Percentiles rank a stretch among this genome's conserved stretches.
Conservation (phyloP, 2,888 invertebrate genomes). For the Timema cristinae region DNA sequence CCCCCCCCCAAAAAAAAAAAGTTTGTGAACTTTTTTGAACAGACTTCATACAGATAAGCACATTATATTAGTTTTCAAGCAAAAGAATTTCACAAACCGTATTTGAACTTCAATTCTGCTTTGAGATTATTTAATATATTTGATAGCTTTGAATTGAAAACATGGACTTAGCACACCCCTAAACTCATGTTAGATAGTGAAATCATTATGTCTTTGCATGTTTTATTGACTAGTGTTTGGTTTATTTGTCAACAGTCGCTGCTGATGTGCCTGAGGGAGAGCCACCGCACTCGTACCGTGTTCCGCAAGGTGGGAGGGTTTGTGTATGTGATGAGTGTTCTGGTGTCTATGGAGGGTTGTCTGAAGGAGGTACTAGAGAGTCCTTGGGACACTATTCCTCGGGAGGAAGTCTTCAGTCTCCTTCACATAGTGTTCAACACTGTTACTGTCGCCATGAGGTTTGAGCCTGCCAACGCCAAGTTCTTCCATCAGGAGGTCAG, state of each 20-base stretch:
- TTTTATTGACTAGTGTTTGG: background rate
- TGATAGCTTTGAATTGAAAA: background rate
- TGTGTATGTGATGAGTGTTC: conserved; percentile 92
- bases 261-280: conserved; percentile 85
- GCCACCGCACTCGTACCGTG: conserved; percentile 92
- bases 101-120: background rate
- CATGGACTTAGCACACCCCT: too few species aligned
- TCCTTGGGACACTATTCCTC: conserved; percentile 46
- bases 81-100: background rate
- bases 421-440: conserved; percentile 90
- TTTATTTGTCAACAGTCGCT: conserved; percentile 54
- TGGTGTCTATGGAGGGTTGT: conserved; percentile 86
- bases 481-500: conserved; percentile 91
- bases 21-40: too few species aligned
- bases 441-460: conserved; percentile 95
- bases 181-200: too few species aligned
- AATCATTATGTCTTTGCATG: too few species aligned
- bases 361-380: conserved; percentile 51
- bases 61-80: too few species aligned
- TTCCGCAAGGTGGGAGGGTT: conserved; percentile 98
- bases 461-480: conserved; percentile 98
- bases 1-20: too few species aligned
- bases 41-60: too few species aligned
- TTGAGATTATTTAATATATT: background rate
- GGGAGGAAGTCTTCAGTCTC: conserved; percentile 65